These are phyloP conservation scores for Trachymyrmex septentrionalis DNA, from an alignment of 1,140 invertebrate species.

Conservation along the genomic window DNA sequence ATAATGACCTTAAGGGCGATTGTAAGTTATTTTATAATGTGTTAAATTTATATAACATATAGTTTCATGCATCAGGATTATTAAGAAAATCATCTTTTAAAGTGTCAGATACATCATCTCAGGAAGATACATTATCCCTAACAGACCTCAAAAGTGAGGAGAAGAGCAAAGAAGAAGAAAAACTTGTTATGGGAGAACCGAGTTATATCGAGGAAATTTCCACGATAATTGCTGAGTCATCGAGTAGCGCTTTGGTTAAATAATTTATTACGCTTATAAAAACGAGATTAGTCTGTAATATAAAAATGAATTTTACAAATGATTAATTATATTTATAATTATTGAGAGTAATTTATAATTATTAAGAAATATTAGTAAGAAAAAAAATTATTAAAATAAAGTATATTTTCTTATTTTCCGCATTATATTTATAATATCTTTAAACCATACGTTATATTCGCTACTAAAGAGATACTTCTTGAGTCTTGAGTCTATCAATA, in stretches of 20 bases:
- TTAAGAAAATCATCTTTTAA: constrained; percentile 49
- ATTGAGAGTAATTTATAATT: background rate
- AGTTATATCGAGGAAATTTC: constrained; percentile 74
- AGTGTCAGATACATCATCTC: constrained; percentile 79
- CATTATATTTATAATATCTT: background rate
- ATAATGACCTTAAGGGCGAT: constrained; percentile 67
- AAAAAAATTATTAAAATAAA: constrained; percentile 1
- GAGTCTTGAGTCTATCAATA: background rate
- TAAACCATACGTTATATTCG: background rate
- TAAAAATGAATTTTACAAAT: constrained; percentile 1
- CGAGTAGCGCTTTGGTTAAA: constrained; percentile 28
- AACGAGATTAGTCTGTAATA: constrained; percentile 27
- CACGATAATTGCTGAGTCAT: constrained; percentile 63
- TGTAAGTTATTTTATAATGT: constrained; percentile 68
- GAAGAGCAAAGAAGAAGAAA: constrained; percentile 41
- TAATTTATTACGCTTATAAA: constrained; percentile 29
- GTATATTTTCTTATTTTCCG: constrained; percentile 38
- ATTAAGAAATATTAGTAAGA: background rate
- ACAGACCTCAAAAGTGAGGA: constrained; percentile 68
- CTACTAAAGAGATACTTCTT: background rate
- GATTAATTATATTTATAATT: background rate
- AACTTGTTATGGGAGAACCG: constrained; percentile 56
- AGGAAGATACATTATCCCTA: constrained; percentile 77
- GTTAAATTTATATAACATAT: background rate
- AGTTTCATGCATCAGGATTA: constrained; percentile 31